These are phyloP conservation scores for Pristionchus arcanus DNA, from an alignment of 2,888 invertebrate genomes.

Conservation along the genomic window DNA sequence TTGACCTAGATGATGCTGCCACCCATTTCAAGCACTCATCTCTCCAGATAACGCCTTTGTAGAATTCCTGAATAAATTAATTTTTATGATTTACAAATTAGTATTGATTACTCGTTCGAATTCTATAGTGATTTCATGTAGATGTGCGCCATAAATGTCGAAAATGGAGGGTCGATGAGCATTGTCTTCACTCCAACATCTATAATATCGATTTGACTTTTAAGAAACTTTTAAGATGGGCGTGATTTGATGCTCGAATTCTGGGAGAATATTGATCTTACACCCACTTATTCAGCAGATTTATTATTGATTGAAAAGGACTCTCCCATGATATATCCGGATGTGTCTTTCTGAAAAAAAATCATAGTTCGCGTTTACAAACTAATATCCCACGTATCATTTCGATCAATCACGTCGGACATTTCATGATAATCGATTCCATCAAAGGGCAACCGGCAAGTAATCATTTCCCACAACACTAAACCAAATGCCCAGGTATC, in stretches of 20 bases:
- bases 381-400: neutral
- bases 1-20: no score
- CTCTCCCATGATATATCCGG: slow-evolving; percentile 63
- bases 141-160: neutral
- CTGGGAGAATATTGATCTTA: neutral
- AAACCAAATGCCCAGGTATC: neutral
- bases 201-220: neutral
- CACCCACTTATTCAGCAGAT: neutral
- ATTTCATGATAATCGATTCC: neutral
- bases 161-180: no score
- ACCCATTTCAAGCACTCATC: no score
- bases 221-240: no score
- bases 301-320: neutral
- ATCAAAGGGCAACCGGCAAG: neutral
- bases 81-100: no score
- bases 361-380: slow-evolving; percentile 52
- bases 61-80: no score
- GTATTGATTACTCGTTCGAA: neutral
- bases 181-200: neutral
- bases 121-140: neutral
- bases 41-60: no score
- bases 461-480: neutral
- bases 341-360: slow-evolving; percentile 69
- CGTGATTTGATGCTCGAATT: no score
- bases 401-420: neutral